These are phyloP conservation scores for Craterocephalus amniculus DNA, from an alignment of 2,797 vertebrate species.

Conservation along the genomic window DNA sequence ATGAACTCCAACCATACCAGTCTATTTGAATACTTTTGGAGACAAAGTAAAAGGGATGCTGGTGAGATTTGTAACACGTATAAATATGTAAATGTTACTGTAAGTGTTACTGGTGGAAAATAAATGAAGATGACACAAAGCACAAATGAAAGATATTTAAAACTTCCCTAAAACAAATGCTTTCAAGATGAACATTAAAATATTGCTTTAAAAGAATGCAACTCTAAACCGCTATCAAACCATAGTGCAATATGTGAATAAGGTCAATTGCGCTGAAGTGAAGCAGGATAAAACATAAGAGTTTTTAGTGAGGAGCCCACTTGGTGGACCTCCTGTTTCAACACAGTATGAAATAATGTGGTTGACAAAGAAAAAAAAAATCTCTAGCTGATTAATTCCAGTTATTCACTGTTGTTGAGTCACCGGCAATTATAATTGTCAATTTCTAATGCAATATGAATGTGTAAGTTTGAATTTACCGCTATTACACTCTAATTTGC, in stretches of 20 bases:
- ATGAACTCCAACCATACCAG: neutral
- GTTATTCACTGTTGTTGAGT: no score
- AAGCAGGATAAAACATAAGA: no score
- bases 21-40: neutral
- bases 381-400: neutral
- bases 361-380: neutral
- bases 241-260: no score
- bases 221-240: no score
- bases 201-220: no score
- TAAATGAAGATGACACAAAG: neutral
- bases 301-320: neutral
- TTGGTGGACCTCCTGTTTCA: neutral
- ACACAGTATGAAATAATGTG: neutral
- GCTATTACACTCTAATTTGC: neutral
- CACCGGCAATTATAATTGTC: no score
- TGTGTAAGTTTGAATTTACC: neutral
- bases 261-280: no score
- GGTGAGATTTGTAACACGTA: neutral
- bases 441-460: neutral
- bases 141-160: neutral
- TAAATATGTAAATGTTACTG: neutral
- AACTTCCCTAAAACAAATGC: no score
- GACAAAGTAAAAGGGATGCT: neutral
- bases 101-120: neutral
- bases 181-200: no score